phyloP scores from a whole-genome alignment of 1,140 invertebrate genomes.

The Chrysoperla carnea region DNA sequence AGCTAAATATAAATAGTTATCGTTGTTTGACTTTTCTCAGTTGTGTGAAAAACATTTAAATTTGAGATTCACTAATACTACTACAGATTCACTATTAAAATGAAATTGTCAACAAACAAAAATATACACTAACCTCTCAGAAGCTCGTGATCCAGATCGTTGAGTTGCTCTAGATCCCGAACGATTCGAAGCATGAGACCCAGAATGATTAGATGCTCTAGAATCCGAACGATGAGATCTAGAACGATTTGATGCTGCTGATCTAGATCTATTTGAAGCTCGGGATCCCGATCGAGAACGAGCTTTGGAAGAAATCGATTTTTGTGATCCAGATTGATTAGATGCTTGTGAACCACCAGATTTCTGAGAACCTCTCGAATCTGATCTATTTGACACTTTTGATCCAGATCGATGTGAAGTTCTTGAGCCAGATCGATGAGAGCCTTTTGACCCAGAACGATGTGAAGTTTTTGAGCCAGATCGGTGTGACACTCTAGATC shows the following conservation, averaged over 20 bases:
- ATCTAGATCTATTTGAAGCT: conserved; percentile 8
- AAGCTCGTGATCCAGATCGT: not conserved
- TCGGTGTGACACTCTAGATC: no score
- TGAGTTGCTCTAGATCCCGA: not conserved
- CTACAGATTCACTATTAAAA: no score
- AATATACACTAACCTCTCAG: not conserved
- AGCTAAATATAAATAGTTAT: no score
- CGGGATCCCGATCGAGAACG: conserved; percentile 3
- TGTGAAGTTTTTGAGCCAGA: no score
- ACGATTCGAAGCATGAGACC: not conserved
- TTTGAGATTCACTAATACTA: no score
- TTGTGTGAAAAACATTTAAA: no score
- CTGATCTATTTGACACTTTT: not conserved
- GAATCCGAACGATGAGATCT: conserved; percentile 1
- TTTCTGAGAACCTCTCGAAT: conserved; percentile 4
- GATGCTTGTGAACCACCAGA: conserved; percentile 4
- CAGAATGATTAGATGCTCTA: not conserved
- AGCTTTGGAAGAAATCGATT: conserved; percentile 5
- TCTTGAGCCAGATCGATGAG: no score
- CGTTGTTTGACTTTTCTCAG: no score
- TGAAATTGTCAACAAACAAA: not conserved
- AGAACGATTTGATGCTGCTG: conserved; percentile 6
- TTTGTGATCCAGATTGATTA: conserved; percentile 8
- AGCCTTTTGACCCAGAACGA: no score
- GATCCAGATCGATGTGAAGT: no score